These are phyloP conservation scores for Mesocentrotus franciscanus DNA, from an alignment of 53 echinoderm and acorn worm species.

Conservation along the genomic window DNA sequence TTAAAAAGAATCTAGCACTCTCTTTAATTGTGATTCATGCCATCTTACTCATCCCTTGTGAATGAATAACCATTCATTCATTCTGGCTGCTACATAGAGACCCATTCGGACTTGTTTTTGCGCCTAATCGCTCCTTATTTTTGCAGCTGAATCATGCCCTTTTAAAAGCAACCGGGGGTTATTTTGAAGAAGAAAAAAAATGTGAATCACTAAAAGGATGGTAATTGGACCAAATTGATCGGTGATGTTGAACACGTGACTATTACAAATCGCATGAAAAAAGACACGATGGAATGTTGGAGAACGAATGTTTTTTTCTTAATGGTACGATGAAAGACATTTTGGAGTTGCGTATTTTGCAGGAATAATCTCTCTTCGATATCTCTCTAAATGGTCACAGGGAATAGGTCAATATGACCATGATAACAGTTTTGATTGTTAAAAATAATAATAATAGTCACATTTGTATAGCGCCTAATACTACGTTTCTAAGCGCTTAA, in stretches of 20 bases:
- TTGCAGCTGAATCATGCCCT: constrained; percentile 8
- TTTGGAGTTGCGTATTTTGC: too few species aligned
- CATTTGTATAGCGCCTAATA: too few species aligned
- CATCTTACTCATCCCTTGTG: background rate
- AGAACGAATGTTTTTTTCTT: too few species aligned
- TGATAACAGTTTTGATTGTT: too few species aligned
- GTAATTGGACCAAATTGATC: background rate
- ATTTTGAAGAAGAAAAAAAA: background rate
- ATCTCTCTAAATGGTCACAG: too few species aligned
- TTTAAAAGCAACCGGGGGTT: background rate
- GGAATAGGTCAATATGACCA: too few species aligned
- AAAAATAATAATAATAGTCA: too few species aligned
- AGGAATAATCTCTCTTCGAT: too few species aligned
- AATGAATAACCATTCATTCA: background rate
- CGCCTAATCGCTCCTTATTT: background rate
- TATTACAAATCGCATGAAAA: background rate
- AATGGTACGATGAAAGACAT: too few species aligned
- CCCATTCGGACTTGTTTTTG: background rate
- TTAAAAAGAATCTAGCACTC: background rate
- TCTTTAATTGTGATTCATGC: background rate
- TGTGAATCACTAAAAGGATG: constrained; percentile 21
- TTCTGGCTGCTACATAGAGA: background rate
- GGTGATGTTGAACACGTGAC: background rate
- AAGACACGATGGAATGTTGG: too few species aligned
- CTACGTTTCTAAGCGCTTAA: too few species aligned